phyloP scores from a whole-genome alignment of 2,113 vertebrate genomes.

The Podilymbus podiceps region DNA sequence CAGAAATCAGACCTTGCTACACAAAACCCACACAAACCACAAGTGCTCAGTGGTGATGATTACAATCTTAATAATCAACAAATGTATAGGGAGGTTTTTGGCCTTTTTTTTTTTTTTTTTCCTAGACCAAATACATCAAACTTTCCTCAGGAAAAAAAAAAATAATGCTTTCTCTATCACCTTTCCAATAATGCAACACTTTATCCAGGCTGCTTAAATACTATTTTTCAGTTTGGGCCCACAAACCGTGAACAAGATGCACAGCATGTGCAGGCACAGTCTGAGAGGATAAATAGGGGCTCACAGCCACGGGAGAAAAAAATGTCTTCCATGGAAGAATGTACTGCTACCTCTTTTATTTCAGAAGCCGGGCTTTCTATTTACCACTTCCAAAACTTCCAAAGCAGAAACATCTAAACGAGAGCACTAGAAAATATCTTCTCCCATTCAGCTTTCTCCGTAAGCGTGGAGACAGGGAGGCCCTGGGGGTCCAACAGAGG shows the following conservation, averaged over 20 bases:
- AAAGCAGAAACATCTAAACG: background rate
- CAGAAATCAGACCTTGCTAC: background rate
- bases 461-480: background rate
- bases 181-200: background rate
- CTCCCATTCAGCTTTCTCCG: background rate
- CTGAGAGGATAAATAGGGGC: background rate
- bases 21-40: background rate
- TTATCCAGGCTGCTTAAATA: background rate
- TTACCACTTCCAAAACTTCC: background rate
- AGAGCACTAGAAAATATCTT: background rate
- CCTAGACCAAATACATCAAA: background rate
- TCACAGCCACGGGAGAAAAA: background rate
- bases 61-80: background rate
- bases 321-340: background rate
- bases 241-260: background rate
- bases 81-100: background rate
- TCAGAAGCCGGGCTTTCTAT: background rate
- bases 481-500: background rate
- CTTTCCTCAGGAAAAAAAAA: background rate
- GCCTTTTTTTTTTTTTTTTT: background rate
- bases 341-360: background rate
- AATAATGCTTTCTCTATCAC: background rate
- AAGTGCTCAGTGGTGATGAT: background rate
- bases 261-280: background rate
- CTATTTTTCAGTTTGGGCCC: background rate